Evolutionary conservation across 1,140 invertebrate species (phyloP).

Genomic region (Bombus ignitus): DNA sequence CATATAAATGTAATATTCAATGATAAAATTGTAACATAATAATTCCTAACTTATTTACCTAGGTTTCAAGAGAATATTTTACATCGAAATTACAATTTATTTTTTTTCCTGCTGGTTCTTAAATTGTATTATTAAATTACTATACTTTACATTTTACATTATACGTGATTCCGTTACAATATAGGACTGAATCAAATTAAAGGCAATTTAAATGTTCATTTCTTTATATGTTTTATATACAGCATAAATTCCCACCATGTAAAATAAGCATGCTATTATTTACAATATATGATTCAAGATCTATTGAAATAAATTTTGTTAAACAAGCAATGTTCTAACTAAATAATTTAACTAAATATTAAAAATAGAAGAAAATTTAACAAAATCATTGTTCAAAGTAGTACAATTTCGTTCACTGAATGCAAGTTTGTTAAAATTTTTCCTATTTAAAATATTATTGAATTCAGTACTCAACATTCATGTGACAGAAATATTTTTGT

Average conservation of each 20-base stretch:
- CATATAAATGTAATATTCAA: slow-evolving; percentile 80
- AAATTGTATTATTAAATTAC: slow-evolving; percentile 68
- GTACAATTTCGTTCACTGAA: slow-evolving; percentile 11
- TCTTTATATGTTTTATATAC: slow-evolving; percentile 70
- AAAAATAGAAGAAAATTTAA: slow-evolving; percentile 56
- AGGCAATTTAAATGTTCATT: slow-evolving; percentile 61
- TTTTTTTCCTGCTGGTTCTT: slow-evolving; percentile 59
- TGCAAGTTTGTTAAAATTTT: slow-evolving; percentile 50
- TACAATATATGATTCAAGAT: slow-evolving; percentile 73
- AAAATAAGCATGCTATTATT: slow-evolving; percentile 78
- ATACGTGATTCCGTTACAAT: slow-evolving; percentile 77
- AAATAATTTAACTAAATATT: slow-evolving; percentile 72
- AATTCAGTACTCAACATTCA: slow-evolving; percentile 57
- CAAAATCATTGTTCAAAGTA: slow-evolving; percentile 30
- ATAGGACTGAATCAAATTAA: slow-evolving; percentile 75
- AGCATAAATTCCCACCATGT: slow-evolving; percentile 63
- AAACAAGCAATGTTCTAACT: slow-evolving; percentile 65
- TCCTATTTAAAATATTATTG: slow-evolving; percentile 62
- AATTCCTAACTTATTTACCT: slow-evolving; percentile 79
- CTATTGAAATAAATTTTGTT: slow-evolving; percentile 66
- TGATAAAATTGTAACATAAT: slow-evolving; percentile 82
- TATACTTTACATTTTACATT: slow-evolving; percentile 77
- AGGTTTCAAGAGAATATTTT: slow-evolving; percentile 81
- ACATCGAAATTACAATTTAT: slow-evolving; percentile 81
- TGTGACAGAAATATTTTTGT: slow-evolving; percentile 54